Percentiles rank a stretch among this genome's conserved stretches.
phyloP scores from a whole-genome alignment of 2,888 invertebrate species.

The Drosophila paracracens region DNA sequence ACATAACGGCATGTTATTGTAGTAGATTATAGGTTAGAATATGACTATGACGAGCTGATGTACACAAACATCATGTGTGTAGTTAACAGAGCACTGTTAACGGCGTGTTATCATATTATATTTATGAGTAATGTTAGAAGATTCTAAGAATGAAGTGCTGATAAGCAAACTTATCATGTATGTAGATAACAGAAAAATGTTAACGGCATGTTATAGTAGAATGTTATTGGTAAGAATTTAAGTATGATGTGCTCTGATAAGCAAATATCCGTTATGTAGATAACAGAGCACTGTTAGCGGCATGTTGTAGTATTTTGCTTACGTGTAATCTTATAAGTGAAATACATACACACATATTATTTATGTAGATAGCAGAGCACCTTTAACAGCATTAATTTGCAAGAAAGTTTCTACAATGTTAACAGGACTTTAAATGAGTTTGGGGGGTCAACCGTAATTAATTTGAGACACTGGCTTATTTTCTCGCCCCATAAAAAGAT shows the following conservation, averaged over 20 bases:
- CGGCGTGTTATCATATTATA: background rate
- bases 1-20: background rate
- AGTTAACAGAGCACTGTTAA: background rate
- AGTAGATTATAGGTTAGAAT: background rate
- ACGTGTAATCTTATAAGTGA: background rate
- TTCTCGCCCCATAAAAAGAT: background rate
- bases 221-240: background rate
- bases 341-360: background rate
- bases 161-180: background rate
- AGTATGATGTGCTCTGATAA: background rate
- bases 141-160: background rate
- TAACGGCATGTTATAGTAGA: background rate
- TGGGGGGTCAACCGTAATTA: conserved; percentile 1
- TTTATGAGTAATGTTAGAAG: background rate
- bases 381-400: background rate
- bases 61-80: background rate
- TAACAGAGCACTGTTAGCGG: background rate
- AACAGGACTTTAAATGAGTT: background rate
- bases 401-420: background rate
- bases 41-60: background rate
- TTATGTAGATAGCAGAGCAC: background rate
- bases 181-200: background rate
- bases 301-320: background rate
- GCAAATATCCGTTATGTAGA: background rate
- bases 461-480: conserved; percentile 1